phyloP scores from a whole-genome alignment of 2,888 invertebrate species.

The Folsomia candida region DNA sequence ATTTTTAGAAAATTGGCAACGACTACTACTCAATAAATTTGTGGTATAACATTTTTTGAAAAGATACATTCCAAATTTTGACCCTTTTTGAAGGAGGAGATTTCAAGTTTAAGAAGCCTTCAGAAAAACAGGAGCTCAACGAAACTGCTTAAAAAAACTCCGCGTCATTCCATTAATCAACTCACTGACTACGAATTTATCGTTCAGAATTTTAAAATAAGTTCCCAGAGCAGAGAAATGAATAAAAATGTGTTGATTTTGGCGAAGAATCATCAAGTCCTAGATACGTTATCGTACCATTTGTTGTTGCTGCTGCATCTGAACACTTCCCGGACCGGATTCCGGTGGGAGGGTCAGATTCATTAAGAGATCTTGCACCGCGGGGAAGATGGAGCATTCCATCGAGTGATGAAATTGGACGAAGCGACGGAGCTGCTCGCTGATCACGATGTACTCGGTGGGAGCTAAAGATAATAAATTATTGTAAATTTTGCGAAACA shows the following conservation, averaged over 20 bases:
- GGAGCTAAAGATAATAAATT: conserved; percentile 31
- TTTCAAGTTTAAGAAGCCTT: too few relatives aligned
- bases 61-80: too few relatives aligned
- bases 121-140: too few relatives aligned
- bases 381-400: conserved; percentile 88
- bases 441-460: conserved; percentile 59
- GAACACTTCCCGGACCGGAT: conserved; percentile 53
- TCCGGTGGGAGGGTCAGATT: conserved; percentile 81
- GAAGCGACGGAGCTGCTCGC: conserved; percentile 67
- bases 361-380: conserved; percentile 80
- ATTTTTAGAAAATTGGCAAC: too few relatives aligned
- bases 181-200: too few relatives aligned
- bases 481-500: not conserved
- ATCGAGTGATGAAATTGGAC: conserved; percentile 63
- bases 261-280: too few relatives aligned
- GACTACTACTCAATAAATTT: too few relatives aligned
- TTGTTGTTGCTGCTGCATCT: conserved; percentile 21
- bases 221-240: not conserved
- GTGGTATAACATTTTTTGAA: too few relatives aligned
- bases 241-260: not conserved
- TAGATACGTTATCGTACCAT: not conserved
- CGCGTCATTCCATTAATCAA: too few relatives aligned
- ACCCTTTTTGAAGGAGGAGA: too few relatives aligned
- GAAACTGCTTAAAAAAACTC: too few relatives aligned
- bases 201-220: too few relatives aligned